These are phyloP conservation scores for Atta cephalotes DNA, from an alignment of 1,140 invertebrate genomes.

Conservation along the genomic window DNA sequence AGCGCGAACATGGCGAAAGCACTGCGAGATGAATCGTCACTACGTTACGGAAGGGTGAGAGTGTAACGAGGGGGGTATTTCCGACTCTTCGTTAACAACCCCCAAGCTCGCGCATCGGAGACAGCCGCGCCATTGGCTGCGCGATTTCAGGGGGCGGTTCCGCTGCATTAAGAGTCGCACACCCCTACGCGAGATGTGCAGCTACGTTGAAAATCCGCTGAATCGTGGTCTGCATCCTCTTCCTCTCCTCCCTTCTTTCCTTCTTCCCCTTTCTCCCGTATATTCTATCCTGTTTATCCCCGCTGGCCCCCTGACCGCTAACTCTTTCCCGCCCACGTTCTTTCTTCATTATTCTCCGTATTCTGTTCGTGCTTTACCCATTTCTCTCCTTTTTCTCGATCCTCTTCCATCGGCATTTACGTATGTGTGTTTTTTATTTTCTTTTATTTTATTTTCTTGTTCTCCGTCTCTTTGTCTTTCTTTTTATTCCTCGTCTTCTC, in stretches of 20 bases:
- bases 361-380: conserved; percentile 51
- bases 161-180: conserved; percentile 70
- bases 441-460: conserved; percentile 59
- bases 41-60: conserved; percentile 51
- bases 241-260: not conserved
- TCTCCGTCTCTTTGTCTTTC: conserved; percentile 34
- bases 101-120: conserved; percentile 59
- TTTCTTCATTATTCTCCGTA: conserved; percentile 55
- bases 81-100: conserved; percentile 18
- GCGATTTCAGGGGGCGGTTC: conserved; percentile 66
- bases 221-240: conserved; percentile 66
- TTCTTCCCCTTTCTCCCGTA: not conserved
- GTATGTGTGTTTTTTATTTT: not conserved
- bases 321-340: not conserved
- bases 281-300: conserved; percentile 13
- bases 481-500: conserved; percentile 33
- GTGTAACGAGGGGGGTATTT: conserved; percentile 20
- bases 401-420: not conserved
- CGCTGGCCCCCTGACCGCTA: not conserved
- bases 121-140: conserved; percentile 68
- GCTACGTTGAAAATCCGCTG: conserved; percentile 74
- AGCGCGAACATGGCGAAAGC: conserved; percentile 61
- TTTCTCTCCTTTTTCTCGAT: conserved; percentile 2
- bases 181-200: conserved; percentile 66
- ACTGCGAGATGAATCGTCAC: conserved; percentile 60